phyloP scores from a whole-genome alignment of 2,888 invertebrate genomes.

The Parasteatoda lunata region DNA sequence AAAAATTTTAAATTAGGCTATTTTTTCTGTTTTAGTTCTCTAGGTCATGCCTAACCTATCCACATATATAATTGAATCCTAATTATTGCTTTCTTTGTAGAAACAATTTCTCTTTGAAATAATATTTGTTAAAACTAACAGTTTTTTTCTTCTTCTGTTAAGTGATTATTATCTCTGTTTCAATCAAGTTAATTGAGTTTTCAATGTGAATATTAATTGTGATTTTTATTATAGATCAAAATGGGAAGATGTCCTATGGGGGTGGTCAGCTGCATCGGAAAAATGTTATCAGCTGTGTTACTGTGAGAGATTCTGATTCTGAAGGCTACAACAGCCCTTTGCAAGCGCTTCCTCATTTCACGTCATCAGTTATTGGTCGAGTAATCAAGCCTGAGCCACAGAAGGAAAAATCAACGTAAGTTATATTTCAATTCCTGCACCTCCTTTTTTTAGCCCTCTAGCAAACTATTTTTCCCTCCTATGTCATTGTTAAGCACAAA shows the following conservation, averaged over 20 bases:
- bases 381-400: conserved; percentile 71
- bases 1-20: too few relatives aligned
- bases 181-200: too few relatives aligned
- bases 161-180: too few relatives aligned
- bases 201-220: too few relatives aligned
- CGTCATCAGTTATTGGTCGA: conserved; percentile 68
- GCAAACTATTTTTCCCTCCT: background rate
- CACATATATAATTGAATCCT: too few relatives aligned
- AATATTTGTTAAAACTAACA: too few relatives aligned
- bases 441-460: background rate
- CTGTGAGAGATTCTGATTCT: conserved; percentile 79
- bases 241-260: conserved; percentile 12
- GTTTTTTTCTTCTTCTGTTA: too few relatives aligned
- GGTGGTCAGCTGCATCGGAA: conserved; percentile 44
- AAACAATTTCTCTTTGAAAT: too few relatives aligned
- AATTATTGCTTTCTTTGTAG: too few relatives aligned
- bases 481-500: background rate
- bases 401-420: conserved; percentile 62
- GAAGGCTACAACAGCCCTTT: conserved; percentile 71
- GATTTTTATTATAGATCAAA: conserved; percentile 14
- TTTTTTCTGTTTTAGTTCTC: too few relatives aligned
- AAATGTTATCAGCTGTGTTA: conserved; percentile 81
- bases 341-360: conserved; percentile 70
- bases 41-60: too few relatives aligned
- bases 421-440: background rate